Evolutionary conservation across 2,888 invertebrate species (phyloP).

Genomic region (Melanostoma scalare): DNA sequence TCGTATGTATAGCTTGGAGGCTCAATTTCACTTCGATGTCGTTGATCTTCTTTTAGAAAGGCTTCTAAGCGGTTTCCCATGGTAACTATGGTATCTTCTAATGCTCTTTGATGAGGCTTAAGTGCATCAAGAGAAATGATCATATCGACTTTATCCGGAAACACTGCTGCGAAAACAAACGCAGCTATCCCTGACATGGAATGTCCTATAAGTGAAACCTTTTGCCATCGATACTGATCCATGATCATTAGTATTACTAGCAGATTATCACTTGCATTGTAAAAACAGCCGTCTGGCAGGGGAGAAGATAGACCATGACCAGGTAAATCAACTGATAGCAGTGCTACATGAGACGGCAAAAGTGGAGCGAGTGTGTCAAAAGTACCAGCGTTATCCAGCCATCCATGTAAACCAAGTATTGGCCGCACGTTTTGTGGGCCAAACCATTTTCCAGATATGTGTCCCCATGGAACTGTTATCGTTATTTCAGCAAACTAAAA

Average conservation of each 20-base stretch:
- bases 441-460: conserved; percentile 88
- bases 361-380: conserved; percentile 87
- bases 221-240: conserved; percentile 87
- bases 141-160: conserved; percentile 82
- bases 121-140: conserved; percentile 80
- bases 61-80: conserved; percentile 82
- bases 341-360: conserved; percentile 83
- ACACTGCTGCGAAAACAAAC: conserved; percentile 85
- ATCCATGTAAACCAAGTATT: conserved; percentile 88
- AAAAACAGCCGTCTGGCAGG: conserved; percentile 84
- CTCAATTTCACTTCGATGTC: conserved; percentile 81
- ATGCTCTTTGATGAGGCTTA: conserved; percentile 79
- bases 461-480: conserved; percentile 88
- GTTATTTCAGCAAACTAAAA: conserved; percentile 85
- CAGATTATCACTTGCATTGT: conserved; percentile 81
- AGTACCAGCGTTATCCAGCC: conserved; percentile 91
- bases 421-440: conserved; percentile 85
- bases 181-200: conserved; percentile 87
- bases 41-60: conserved; percentile 82
- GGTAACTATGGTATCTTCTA: conserved; percentile 77
- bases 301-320: conserved; percentile 89
- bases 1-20: conserved; percentile 86
- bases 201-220: conserved; percentile 87
- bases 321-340: conserved; percentile 87
- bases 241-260: conserved; percentile 84